Conservation (phyloP, 2,888 invertebrate genomes). For the Conus canariensis region DNA sequence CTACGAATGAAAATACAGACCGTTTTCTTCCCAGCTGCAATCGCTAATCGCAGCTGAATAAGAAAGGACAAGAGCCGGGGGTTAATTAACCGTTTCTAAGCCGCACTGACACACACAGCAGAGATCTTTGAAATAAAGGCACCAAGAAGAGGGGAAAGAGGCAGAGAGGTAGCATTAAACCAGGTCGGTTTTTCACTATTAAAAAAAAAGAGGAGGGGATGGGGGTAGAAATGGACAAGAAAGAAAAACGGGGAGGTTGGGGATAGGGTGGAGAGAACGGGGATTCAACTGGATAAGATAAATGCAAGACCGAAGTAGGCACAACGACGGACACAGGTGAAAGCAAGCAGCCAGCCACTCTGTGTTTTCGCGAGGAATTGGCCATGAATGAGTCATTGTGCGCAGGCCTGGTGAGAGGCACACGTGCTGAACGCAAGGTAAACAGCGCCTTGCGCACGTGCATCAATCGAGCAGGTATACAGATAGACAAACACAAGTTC, state of each 20-base stretch:
- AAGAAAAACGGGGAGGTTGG: neutral
- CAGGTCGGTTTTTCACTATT: too few species aligned
- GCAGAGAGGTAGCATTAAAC: neutral
- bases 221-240: neutral
- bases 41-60: neutral
- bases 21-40: neutral
- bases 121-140: neutral
- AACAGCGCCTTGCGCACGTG: conserved; percentile 19
- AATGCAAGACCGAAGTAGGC: neutral
- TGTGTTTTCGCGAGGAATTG: conserved; percentile 2
- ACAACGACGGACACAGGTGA: conserved; percentile 7
- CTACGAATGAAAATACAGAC: too few species aligned
- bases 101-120: neutral
- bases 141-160: neutral
- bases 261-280: too few species aligned
- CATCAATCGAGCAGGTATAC: conserved; percentile 14
- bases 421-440: conserved; percentile 14
- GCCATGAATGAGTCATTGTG: conserved; percentile 29
- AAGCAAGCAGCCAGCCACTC: conserved; percentile 10
- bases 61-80: neutral
- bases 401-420: neutral
- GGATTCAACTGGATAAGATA: neutral
- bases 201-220: neutral
- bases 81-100: neutral
- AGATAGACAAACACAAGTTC: neutral